Conservation (phyloP, 2,113 vertebrate genomes). For the Mastomys natalensis region DNA sequence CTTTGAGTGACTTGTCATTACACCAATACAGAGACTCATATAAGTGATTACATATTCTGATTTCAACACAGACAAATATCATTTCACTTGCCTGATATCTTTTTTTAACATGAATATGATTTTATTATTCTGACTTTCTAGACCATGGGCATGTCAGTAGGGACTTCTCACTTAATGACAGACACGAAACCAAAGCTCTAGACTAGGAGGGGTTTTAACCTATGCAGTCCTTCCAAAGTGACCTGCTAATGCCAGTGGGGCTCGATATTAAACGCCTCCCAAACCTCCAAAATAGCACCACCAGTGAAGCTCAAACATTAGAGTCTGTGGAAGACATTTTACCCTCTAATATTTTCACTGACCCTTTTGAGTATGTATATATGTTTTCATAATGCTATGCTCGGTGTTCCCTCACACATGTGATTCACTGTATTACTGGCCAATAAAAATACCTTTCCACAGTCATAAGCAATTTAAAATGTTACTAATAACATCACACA, state of each 20-base stretch:
- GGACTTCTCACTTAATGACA: background rate
- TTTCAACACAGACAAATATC: background rate
- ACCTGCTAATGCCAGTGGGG: background rate
- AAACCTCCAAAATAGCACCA: background rate
- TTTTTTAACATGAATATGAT: background rate
- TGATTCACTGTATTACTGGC: background rate
- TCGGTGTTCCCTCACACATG: background rate
- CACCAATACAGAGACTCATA: background rate
- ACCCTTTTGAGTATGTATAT: background rate
- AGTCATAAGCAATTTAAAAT: background rate
- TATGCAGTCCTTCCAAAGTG: fast-evolving
- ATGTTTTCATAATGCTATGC: background rate
- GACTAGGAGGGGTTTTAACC: background rate
- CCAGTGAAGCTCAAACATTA: background rate
- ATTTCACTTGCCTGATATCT: background rate
- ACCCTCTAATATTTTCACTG: background rate
- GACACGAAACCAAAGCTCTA: background rate
- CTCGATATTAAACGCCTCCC: no score
- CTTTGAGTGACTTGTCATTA: background rate
- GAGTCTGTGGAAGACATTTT: background rate
- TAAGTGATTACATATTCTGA: background rate
- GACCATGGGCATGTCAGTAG: background rate
- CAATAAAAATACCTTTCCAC: background rate
- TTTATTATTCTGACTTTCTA: background rate
- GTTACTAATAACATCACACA: background rate